These are phyloP conservation scores for Rhynchotus rufescens DNA, from an alignment of 2,797 vertebrate genomes.

Conservation along the genomic window DNA sequence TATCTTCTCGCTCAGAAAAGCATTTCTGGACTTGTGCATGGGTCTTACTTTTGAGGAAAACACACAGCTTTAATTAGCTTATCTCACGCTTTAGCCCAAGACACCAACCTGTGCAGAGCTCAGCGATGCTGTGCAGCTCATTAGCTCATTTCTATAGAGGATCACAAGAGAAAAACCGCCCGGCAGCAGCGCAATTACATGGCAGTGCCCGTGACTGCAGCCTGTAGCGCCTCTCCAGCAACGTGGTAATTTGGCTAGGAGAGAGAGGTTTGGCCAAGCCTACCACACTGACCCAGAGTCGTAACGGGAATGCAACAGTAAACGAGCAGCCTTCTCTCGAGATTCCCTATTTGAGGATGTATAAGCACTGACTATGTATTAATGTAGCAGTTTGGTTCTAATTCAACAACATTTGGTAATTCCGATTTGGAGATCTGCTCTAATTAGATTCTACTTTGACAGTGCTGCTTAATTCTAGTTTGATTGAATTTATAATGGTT, in stretches of 20 bases:
- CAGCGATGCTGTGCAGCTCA: neutral
- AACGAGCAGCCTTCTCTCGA: neutral
- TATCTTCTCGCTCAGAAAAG: neutral
- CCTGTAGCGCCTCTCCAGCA: neutral
- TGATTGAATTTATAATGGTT: neutral
- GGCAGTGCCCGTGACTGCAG: neutral
- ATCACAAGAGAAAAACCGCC: neutral
- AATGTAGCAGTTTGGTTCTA: neutral
- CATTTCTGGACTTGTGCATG: neutral
- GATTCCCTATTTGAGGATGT: constrained; percentile 22
- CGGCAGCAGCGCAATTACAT: neutral
- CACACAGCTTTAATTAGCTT: neutral
- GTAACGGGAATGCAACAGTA: neutral
- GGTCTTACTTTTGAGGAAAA: neutral
- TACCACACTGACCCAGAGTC: neutral
- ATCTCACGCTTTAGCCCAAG: neutral
- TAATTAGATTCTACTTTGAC: constrained; percentile 20
- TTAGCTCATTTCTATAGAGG: neutral
- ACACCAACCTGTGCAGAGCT: neutral
- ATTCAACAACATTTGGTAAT: neutral
- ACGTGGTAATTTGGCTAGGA: neutral
- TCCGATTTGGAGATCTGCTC: constrained; percentile 2
- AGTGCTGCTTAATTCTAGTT: neutral
- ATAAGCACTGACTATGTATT: neutral
- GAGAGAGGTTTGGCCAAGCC: neutral